Evolutionary conservation across 2,797 vertebrate species (phyloP).

Genomic region (Mus spretus): DNA sequence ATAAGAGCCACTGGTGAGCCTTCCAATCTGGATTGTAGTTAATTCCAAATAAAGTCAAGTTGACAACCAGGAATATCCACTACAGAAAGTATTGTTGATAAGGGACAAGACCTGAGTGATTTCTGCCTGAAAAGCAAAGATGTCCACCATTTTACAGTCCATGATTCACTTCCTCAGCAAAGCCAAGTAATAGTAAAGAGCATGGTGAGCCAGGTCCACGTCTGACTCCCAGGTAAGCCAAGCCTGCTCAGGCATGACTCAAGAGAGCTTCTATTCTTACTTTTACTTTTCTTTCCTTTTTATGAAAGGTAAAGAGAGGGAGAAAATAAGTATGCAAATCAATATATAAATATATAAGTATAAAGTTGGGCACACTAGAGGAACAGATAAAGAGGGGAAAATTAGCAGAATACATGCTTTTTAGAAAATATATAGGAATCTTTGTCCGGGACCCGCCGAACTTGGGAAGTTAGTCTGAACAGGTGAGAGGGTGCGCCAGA

Average conservation of each 20-base stretch:
- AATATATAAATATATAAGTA: too few species aligned
- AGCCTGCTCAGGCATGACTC: not conserved
- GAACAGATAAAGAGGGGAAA: not conserved
- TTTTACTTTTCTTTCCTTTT: not conserved
- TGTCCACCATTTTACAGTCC: not conserved
- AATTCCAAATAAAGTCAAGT: too few species aligned
- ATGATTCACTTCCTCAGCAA: not conserved
- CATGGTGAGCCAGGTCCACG: too few species aligned
- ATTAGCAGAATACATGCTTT: not conserved
- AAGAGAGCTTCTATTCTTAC: not conserved
- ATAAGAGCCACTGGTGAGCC: too few species aligned
- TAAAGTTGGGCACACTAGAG: not conserved
- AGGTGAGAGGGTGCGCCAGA: too few species aligned
- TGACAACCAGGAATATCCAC: too few species aligned
- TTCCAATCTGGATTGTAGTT: too few species aligned
- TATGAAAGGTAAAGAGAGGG: not conserved
- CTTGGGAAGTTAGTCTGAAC: too few species aligned
- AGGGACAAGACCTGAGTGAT: not conserved
- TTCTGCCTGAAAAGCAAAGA: not conserved
- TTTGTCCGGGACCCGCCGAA: too few species aligned
- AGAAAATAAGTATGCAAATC: not conserved
- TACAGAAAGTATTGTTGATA: not conserved
- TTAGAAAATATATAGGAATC: not conserved
- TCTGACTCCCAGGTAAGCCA: not conserved
- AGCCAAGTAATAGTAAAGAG: not conserved